Conservation (phyloP, 2,797 vertebrate species). For the Strix occidentalis region DNA sequence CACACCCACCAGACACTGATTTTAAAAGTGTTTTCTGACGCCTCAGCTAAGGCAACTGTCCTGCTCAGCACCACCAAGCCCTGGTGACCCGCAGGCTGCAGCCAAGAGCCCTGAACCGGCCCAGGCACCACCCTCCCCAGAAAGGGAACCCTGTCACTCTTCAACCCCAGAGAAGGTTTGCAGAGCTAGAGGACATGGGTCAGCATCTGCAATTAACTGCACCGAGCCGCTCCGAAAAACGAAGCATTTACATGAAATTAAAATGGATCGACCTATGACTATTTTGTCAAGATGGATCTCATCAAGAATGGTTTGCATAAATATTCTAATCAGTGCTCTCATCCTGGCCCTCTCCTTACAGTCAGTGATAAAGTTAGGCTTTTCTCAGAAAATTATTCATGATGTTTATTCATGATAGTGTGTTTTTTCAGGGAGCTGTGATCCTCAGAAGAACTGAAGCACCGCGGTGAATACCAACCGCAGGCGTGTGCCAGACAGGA, state of each 20-base stretch:
- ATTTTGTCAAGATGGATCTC: neutral
- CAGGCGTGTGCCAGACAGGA: accelerated
- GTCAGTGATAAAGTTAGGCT: neutral
- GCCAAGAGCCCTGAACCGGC: neutral
- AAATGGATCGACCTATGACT: neutral
- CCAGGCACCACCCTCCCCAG: neutral
- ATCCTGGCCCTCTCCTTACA: neutral
- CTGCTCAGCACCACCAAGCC: neutral
- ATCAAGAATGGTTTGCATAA: constrained; percentile 12
- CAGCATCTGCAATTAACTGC: neutral
- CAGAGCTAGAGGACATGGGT: neutral
- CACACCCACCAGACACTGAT: neutral
- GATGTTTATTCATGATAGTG: constrained; percentile 28
- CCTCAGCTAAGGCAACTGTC: neutral
- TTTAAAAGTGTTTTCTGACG: neutral
- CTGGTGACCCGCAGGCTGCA: accelerated
- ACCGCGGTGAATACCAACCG: accelerated
- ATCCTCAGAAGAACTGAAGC: neutral
- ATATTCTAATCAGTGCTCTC: neutral
- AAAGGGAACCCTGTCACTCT: neutral
- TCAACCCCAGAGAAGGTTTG: neutral
- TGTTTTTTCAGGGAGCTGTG: neutral
- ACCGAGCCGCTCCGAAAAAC: accelerated
- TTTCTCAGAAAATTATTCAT: neutral
- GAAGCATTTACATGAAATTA: neutral